Base-by-base conservation (phyloP, 2,113 vertebrate genomes). In the Pimephales promelas region DNA sequence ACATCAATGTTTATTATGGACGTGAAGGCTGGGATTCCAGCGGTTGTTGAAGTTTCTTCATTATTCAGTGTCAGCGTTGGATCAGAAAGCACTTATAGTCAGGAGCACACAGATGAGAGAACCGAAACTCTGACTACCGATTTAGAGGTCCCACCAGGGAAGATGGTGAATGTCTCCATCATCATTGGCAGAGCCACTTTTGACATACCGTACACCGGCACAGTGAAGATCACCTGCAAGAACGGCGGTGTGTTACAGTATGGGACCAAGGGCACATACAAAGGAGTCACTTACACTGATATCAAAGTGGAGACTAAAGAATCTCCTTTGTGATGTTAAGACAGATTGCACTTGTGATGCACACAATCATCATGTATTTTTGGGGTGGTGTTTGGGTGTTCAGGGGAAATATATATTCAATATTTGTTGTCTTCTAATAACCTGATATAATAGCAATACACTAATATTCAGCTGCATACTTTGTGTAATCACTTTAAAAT, bases 141-240 rank as follows among this genome's bases (percentile, higher is more conserved):
- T 7, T 0, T 87, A 0, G 66, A n/a, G 3, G 81, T 89, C 5
- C 87, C 72, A 7, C 45, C 88, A 28, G 40, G 73, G 9, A 85
- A 85, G 79, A 79, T 72, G 0, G 1, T 85, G 24, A 4, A 84
- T n/a, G 64, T 81, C 10, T 0, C 0, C 45, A 6, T 89, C 28
- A 85, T 59, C 3, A 89, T 88, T 45, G 86, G 88, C 31, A 54
- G 80, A 64, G 85, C 74, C 16, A 82, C 22, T 14, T 22, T 89
- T 45, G 81, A 89, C 47, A 56, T 89, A 14, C 87, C 87, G 6
- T 88, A 87, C 85, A 88, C n/a, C 10, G 88, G 71, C 40, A 89
- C 18, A 10, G 24, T 89, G 45, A 3, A 72, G 26, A 79, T 88
- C 18, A 88, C 83, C 47, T 88, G 80, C 57, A 10, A 26, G 14